Percentiles rank a stretch among this genome's conserved stretches.
phyloP scores from a whole-genome alignment of 2,113 vertebrate species.

The Anarrhichthys ocellatus region DNA sequence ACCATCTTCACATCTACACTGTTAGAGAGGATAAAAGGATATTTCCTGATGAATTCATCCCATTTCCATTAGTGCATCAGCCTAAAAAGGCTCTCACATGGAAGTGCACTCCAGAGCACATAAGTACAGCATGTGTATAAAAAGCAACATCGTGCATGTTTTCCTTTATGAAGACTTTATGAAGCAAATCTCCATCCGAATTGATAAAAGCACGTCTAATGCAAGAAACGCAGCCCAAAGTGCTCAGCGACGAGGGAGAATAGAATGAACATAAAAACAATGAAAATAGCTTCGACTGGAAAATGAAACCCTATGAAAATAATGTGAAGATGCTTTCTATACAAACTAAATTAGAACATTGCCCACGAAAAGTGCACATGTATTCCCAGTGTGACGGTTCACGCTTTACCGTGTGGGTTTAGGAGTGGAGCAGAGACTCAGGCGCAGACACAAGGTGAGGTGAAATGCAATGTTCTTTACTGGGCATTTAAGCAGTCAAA shows the following conservation, averaged over 20 bases:
- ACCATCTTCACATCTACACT: not conserved
- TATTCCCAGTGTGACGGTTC: not conserved
- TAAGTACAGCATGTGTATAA: not conserved
- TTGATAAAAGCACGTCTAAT: not conserved
- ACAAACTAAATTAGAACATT: slow-evolving; percentile 22
- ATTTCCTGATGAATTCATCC: slow-evolving; percentile 28
- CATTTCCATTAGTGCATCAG: slow-evolving; percentile 1
- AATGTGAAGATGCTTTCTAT: not conserved
- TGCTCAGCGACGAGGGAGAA: not conserved
- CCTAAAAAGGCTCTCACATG: not conserved
- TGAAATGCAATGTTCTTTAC: too few relatives aligned
- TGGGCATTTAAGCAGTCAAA: too few relatives aligned
- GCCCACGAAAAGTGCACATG: not conserved
- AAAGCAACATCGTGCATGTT: not conserved
- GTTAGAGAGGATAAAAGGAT: slow-evolving; percentile 19
- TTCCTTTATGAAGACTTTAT: not conserved
- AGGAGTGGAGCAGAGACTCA: too few relatives aligned
- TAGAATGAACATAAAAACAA: not conserved
- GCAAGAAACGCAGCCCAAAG: not conserved
- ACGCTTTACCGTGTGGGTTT: too few relatives aligned
- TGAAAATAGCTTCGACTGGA: not conserved
- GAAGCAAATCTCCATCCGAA: not conserved
- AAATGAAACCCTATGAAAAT: slow-evolving; percentile 7
- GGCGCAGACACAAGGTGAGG: too few relatives aligned
- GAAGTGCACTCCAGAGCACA: not conserved